A percentile compares a stretch with the other conserved stretches of the same genome.
phyloP scores from a whole-genome alignment of 2,797 vertebrate species.

The Otolemur crassicaudatus region DNA sequence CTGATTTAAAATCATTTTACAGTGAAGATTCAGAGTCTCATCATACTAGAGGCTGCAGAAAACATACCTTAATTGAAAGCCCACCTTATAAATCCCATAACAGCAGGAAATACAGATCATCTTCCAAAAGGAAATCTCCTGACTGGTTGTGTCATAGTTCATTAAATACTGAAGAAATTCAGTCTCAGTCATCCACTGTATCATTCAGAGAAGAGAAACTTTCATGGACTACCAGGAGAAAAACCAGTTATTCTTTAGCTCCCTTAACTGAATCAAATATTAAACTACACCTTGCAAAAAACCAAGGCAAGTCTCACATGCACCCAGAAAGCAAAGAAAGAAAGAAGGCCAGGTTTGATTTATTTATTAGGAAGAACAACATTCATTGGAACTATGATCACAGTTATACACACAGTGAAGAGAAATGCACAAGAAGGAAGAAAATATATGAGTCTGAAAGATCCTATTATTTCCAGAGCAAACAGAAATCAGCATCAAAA shows the following conservation, averaged over 20 bases:
- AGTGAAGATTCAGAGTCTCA: not conserved
- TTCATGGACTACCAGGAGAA: not conserved
- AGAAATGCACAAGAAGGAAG: not conserved
- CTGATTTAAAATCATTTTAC: not conserved
- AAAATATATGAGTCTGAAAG: not conserved
- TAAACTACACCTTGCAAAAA: constrained; percentile 35
- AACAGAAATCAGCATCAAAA: not conserved
- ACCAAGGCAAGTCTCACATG: not conserved
- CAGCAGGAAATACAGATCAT: not conserved
- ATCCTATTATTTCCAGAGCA: not conserved
- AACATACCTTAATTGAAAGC: not conserved
- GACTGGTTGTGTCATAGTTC: not conserved
- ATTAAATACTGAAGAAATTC: not conserved
- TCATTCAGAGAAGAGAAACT: not conserved
- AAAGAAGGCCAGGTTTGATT: constrained; percentile 2
- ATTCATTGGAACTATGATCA: not conserved
- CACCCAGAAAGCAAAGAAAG: constrained; percentile 16
- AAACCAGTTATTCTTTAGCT: not conserved
- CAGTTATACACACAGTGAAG: not conserved
- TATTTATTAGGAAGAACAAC: not conserved
- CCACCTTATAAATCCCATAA: not conserved
- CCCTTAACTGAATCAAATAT: constrained; percentile 41
- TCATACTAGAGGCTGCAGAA: not conserved
- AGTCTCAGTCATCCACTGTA: not conserved
- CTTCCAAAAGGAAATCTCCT: not conserved